These are phyloP conservation scores for Poecile montanus DNA, from an alignment of 2,797 vertebrate species.

Conservation along the genomic window DNA sequence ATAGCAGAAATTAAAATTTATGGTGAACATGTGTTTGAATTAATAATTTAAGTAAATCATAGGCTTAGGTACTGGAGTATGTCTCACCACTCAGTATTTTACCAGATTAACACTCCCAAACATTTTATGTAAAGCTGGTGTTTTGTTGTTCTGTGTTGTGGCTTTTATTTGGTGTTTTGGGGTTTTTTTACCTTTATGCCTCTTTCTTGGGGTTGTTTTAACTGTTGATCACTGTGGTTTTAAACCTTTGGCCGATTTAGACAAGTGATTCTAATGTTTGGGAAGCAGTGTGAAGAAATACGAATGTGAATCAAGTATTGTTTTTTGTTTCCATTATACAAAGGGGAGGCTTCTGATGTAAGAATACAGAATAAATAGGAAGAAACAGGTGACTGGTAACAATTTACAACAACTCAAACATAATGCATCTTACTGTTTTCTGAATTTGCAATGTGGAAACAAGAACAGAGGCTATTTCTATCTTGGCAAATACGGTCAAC, in stretches of 20 bases:
- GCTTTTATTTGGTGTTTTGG: neutral
- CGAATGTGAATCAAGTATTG: rapidly evolving
- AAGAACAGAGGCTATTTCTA: neutral
- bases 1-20: neutral
- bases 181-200: neutral
- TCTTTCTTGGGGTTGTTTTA: neutral
- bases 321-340: neutral
- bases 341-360: neutral
- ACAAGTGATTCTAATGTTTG: neutral
- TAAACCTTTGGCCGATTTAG: neutral
- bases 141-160: neutral
- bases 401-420: neutral
- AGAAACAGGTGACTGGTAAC: neutral
- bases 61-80: neutral
- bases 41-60: neutral
- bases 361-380: neutral
- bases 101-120: neutral
- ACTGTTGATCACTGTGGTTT: neutral
- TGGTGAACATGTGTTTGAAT: neutral
- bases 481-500: neutral
- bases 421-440: neutral
- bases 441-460: neutral
- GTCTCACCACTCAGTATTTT: neutral
- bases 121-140: neutral
- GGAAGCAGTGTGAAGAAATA: neutral